These are phyloP conservation scores for Triplophysa siluroides DNA, from an alignment of 2,113 vertebrate species.

Conservation along the genomic window DNA sequence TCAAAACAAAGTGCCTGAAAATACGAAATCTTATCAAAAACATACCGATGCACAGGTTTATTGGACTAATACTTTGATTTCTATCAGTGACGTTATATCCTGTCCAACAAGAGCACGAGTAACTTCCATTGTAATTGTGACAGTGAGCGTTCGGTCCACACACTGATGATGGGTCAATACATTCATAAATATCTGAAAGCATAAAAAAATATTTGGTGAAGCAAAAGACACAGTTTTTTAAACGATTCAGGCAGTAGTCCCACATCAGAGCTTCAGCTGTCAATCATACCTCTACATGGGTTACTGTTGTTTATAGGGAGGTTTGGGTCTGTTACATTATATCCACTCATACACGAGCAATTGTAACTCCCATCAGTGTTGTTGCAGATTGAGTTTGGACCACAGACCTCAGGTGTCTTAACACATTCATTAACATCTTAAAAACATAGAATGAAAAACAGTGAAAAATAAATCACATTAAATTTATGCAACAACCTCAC, in stretches of 20 bases:
- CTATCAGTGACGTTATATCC: not conserved
- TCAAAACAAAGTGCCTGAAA: too few species aligned
- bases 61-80: not conserved
- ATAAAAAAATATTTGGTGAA: not conserved
- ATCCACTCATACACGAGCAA: constrained; percentile 30
- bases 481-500: too few species aligned
- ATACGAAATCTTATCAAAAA: too few species aligned
- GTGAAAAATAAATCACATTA: too few species aligned
- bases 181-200: constrained; percentile 24
- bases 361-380: constrained; percentile 11
- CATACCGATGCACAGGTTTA: constrained; percentile 2
- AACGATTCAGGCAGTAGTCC: not conserved
- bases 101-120: constrained; percentile 15
- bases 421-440: constrained; percentile 19
- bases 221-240: not conserved
- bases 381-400: not conserved
- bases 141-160: constrained; percentile 1
- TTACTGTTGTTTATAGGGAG: not conserved
- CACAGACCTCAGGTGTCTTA: not conserved
- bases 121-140: constrained; percentile 15
- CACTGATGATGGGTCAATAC: not conserved
- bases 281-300: constrained; percentile 8
- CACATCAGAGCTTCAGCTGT: not conserved
- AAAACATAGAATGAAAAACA: too few species aligned
- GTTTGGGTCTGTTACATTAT: not conserved